Conservation (phyloP, 2,888 invertebrate genomes). For the Ectemnius cavifrons region DNA sequence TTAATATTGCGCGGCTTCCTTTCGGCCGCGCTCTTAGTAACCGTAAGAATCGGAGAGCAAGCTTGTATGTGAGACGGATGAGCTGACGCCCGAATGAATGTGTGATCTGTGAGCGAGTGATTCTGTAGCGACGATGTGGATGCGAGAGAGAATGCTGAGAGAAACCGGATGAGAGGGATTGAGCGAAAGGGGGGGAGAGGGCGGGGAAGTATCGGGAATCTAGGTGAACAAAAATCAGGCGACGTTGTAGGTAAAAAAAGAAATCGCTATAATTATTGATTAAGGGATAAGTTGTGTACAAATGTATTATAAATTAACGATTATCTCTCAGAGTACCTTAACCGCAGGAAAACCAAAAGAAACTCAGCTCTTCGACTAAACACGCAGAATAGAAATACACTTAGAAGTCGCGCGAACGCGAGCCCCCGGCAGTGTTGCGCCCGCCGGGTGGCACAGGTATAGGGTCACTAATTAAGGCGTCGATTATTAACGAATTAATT, state of each 20-base stretch:
- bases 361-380: conserved; percentile 58
- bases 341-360: conserved; percentile 47
- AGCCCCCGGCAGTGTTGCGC: conserved; percentile 42
- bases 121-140: background rate
- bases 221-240: conserved; percentile 19
- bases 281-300: conserved; percentile 75
- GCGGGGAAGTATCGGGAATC: background rate
- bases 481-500: conserved; percentile 69
- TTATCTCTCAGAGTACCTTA: conserved; percentile 71
- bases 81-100: too few species aligned
- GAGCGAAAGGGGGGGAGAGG: background rate
- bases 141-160: background rate
- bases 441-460: conserved; percentile 39
- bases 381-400: conserved; percentile 9
- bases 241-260: conserved; percentile 46
- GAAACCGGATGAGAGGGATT: background rate
- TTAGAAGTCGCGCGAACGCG: conserved; percentile 56
- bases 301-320: conserved; percentile 74
- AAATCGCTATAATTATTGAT: conserved; percentile 71
- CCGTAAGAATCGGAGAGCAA: conserved; percentile 17
- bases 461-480: conserved; percentile 67
- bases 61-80: background rate
- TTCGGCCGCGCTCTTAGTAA: conserved; percentile 23
- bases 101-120: too few species aligned
- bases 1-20: conserved; percentile 36